Percentiles rank a stretch among this genome's conserved stretches.
phyloP scores from a whole-genome alignment of 2,797 vertebrate species.

The Ispidina picta region DNA sequence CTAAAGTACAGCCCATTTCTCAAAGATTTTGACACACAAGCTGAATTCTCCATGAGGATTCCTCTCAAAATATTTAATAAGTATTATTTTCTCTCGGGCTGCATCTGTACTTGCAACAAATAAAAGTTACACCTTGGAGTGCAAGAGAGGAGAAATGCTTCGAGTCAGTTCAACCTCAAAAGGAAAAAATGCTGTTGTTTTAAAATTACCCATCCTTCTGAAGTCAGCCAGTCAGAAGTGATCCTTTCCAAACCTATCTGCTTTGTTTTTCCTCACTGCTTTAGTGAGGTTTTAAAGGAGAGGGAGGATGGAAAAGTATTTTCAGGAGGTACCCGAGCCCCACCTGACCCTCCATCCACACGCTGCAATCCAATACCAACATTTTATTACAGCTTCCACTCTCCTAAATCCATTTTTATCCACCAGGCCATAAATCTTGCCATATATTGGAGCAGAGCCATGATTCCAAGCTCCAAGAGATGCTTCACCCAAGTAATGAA shows the following conservation, averaged over 20 bases:
- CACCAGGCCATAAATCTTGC: constrained; percentile 26
- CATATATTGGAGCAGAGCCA: background rate
- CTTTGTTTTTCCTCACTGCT: constrained; percentile 5
- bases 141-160: background rate
- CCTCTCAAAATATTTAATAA: background rate
- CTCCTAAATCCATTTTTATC: constrained; percentile 35
- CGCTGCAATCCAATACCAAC: background rate
- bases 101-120: background rate
- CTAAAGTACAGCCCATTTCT: background rate
- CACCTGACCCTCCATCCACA: background rate
- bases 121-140: background rate
- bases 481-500: background rate
- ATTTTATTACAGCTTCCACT: constrained; percentile 36
- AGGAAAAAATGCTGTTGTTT: constrained; percentile 51
- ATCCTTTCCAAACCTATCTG: constrained; percentile 38
- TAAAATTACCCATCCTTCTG: constrained; percentile 51
- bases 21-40: background rate
- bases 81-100: background rate
- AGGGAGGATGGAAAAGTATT: background rate
- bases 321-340: background rate
- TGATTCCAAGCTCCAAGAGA: background rate
- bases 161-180: constrained; percentile 9
- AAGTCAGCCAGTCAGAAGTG: constrained; percentile 41
- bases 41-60: background rate
- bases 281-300: background rate